These are phyloP conservation scores for Palythoa grandis DNA, from an alignment of 92 coral and sea anemone species.

Conservation along the genomic window DNA sequence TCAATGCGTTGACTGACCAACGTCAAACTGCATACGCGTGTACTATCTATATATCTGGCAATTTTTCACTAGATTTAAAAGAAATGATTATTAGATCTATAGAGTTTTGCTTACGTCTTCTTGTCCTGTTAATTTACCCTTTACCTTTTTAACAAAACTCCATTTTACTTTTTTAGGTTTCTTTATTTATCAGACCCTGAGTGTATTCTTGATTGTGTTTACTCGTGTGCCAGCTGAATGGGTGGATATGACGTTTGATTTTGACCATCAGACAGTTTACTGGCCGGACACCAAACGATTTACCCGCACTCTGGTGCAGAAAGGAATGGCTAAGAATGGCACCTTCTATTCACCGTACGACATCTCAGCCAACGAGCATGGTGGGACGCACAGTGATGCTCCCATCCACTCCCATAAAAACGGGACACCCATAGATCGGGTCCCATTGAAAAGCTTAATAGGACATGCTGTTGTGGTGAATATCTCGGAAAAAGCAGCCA, in stretches of 20 bases:
- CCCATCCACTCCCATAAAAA: conserved; percentile 72
- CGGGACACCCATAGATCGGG: conserved; percentile 68
- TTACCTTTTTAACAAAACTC: no score
- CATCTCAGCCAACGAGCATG: conserved; percentile 68
- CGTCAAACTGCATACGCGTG: no score
- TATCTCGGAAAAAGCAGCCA: conserved; percentile 71
- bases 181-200: neutral
- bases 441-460: conserved; percentile 72
- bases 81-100: no score
- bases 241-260: conserved; percentile 72
- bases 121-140: no score
- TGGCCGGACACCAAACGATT: conserved; percentile 67
- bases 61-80: no score
- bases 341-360: conserved; percentile 59
- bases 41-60: no score
- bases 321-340: conserved; percentile 36
- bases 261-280: conserved; percentile 64
- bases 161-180: neutral
- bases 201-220: neutral
- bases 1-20: no score
- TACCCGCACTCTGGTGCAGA: conserved; percentile 42
- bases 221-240: conserved; percentile 22
- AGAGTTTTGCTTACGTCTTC: no score
- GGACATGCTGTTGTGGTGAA: conserved; percentile 83
- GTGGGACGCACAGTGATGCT: conserved; percentile 83